These are phyloP conservation scores for Sinonovacula constricta DNA, from an alignment of 1,140 invertebrate species.

Conservation along the genomic window DNA sequence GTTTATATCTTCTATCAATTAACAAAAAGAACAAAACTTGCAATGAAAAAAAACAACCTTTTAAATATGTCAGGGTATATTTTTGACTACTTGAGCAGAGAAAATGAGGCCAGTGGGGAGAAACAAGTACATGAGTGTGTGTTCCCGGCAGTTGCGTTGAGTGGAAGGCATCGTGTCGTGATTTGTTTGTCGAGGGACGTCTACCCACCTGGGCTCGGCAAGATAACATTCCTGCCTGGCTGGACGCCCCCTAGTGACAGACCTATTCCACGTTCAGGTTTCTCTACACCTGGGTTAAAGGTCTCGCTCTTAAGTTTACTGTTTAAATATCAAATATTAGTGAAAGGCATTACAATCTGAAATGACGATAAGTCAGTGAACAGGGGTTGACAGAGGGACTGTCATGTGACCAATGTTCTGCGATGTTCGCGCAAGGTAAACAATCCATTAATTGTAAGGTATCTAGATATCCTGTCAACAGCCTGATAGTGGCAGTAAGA, in stretches of 20 bases:
- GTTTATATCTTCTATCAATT: too few relatives aligned
- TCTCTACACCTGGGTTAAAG: not conserved
- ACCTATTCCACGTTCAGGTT: not conserved
- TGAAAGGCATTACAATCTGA: not conserved
- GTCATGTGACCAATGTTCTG: not conserved
- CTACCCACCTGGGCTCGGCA: not conserved
- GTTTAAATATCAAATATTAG: slow-evolving; percentile 1
- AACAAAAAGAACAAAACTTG: too few relatives aligned
- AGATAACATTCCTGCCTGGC: not conserved
- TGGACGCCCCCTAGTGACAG: not conserved
- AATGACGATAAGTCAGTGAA: not conserved
- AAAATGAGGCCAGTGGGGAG: too few relatives aligned
- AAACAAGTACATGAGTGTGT: not conserved
- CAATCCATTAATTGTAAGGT: not conserved
- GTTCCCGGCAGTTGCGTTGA: not conserved
- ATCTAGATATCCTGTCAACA: not conserved
- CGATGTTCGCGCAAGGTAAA: not conserved
- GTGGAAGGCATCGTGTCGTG: not conserved
- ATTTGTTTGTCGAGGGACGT: not conserved
- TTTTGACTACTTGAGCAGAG: too few relatives aligned
- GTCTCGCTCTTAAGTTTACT: not conserved
- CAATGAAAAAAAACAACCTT: too few relatives aligned
- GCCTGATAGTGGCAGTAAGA: not conserved
- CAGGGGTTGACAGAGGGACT: not conserved
- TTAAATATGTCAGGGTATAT: too few relatives aligned